Conservation (phyloP, 2,797 vertebrate genomes). For the Delichon dasypus region DNA sequence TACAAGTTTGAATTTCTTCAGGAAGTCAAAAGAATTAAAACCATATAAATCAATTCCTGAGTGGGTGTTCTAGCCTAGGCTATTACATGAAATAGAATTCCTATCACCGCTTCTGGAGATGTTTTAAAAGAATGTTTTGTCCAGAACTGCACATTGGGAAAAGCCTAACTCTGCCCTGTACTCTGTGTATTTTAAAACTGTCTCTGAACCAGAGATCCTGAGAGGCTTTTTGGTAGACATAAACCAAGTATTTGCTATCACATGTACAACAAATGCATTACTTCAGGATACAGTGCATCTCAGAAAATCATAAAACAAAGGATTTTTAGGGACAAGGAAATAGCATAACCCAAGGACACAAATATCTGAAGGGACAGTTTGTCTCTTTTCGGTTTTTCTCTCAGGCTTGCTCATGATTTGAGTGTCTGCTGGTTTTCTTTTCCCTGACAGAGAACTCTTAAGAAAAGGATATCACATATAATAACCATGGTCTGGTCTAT, state of each 20-base stretch:
- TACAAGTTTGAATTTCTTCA: neutral
- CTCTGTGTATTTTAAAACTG: neutral
- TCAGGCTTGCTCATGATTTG: neutral
- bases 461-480: neutral
- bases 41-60: conserved; percentile 11
- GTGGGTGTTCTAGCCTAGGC: neutral
- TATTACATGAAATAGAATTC: neutral
- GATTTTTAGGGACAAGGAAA: neutral
- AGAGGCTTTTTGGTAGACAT: neutral
- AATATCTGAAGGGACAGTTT: neutral
- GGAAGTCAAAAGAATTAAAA: conserved; percentile 26
- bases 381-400: neutral
- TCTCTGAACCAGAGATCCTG: neutral
- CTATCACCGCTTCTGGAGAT: neutral
- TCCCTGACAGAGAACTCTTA: neutral
- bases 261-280: neutral
- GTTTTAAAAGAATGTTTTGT: neutral
- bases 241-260: neutral
- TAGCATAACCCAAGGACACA: neutral
- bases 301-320: neutral
- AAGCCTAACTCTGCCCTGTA: neutral
- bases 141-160: neutral
- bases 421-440: neutral
- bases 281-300: neutral
- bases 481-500: neutral